phyloP scores from a whole-genome alignment of 2,888 invertebrate species.

The Leptarthrus brevirostris region DNA sequence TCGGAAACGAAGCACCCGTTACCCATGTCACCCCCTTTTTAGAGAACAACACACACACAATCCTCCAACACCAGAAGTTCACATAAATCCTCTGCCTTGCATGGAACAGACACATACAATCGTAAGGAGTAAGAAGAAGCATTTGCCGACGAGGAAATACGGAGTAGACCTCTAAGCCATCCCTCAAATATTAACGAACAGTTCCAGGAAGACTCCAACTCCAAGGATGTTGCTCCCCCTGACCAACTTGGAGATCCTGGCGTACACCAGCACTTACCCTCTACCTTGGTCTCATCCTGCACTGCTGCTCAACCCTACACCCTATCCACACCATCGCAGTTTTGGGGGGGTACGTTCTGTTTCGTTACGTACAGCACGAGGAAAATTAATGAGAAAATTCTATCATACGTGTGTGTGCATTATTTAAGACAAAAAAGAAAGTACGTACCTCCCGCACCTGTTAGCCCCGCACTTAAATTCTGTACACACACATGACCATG shows the following conservation, averaged over 20 bases:
- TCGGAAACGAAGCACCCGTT: neutral
- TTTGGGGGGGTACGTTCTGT: slow-evolving; percentile 11
- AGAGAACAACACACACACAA: slow-evolving; percentile 32
- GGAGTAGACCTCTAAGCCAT: slow-evolving; percentile 7
- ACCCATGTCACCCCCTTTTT: neutral
- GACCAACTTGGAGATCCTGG: neutral
- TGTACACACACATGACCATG: slow-evolving; percentile 23
- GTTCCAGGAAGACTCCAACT: slow-evolving; percentile 36
- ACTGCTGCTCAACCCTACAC: neutral
- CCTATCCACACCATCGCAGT: slow-evolving; percentile 4
- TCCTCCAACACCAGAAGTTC: neutral
- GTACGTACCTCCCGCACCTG: neutral
- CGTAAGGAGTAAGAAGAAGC: slow-evolving; percentile 25
- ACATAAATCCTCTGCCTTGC: slow-evolving; percentile 35
- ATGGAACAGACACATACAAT: slow-evolving; percentile 14
- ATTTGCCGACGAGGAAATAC: slow-evolving; percentile 16
- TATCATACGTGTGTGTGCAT: slow-evolving; percentile 39
- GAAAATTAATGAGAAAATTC: slow-evolving; percentile 55
- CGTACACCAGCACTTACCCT: neutral
- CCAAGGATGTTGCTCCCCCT: slow-evolving; percentile 21
- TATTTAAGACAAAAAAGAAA: slow-evolving; percentile 38
- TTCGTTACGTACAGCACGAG: slow-evolving; percentile 47
- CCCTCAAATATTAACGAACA: neutral
- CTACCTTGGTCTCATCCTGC: neutral
- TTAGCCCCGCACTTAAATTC: neutral